A percentile compares a stretch with the other conserved stretches of the same genome.
These are phyloP conservation scores for Drosophila neonasuta DNA, from an alignment of 2,888 invertebrate species.

Conservation along the genomic window DNA sequence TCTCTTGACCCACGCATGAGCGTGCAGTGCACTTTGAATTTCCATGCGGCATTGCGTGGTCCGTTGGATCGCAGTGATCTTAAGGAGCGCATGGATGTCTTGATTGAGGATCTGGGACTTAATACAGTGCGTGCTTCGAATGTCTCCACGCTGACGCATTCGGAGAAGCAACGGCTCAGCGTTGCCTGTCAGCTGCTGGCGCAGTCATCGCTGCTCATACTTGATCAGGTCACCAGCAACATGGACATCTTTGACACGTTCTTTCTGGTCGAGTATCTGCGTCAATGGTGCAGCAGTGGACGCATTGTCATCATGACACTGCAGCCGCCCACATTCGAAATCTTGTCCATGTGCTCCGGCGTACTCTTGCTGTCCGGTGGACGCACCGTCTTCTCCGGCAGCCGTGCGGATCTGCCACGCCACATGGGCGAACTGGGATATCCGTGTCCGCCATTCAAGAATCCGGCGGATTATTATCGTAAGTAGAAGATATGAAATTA, in stretches of 20 bases:
- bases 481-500: conserved; percentile 81
- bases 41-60: conserved; percentile 88
- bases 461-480: conserved; percentile 98
- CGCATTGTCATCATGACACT: conserved; percentile 94
- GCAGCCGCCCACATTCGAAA: conserved; percentile 97
- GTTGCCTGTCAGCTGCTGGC: conserved; percentile 94
- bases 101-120: conserved; percentile 95
- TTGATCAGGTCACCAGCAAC: conserved; percentile 89
- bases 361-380: conserved; percentile 94
- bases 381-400: conserved; percentile 94
- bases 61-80: conserved; percentile 84
- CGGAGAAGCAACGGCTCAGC: conserved; percentile 92
- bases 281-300: conserved; percentile 90
- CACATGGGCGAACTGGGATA: conserved; percentile 95
- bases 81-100: conserved; percentile 90
- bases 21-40: conserved; percentile 93
- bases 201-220: conserved; percentile 92
- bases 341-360: conserved; percentile 91
- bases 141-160: conserved; percentile 92
- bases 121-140: conserved; percentile 94
- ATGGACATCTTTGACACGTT: conserved; percentile 97
- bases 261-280: conserved; percentile 95
- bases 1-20: conserved; percentile 88
- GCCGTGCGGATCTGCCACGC: conserved; percentile 93
- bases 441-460: conserved; percentile 97